phyloP scores from a whole-genome alignment of 1,140 invertebrate genomes.

The Leptinotarsa defecta region DNA sequence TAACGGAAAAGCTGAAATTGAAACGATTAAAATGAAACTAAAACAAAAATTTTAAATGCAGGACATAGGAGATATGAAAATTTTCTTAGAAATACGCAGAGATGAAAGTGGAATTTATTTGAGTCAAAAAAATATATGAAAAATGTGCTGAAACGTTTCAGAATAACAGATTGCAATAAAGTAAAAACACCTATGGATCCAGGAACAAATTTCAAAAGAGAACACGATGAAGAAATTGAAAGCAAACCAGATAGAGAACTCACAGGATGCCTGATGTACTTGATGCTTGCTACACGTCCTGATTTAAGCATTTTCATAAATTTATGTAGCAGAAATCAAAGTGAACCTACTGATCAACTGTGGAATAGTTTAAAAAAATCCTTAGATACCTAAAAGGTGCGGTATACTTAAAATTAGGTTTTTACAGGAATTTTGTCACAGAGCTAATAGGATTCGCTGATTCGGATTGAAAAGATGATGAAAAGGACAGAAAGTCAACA shows the following conservation, averaged over 20 bases:
- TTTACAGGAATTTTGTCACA: slow-evolving; percentile 36
- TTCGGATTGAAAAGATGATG: too few species aligned
- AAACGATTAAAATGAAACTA: not conserved
- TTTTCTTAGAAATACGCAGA: not conserved
- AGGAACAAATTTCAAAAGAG: too few species aligned
- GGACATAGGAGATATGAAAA: not conserved
- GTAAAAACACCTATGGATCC: too few species aligned
- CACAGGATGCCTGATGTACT: slow-evolving; percentile 54
- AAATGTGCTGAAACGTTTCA: too few species aligned
- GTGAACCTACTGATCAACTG: not conserved
- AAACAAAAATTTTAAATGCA: not conserved
- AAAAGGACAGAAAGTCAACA: too few species aligned
- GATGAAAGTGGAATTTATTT: not conserved
- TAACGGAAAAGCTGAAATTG: too few species aligned
- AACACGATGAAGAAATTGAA: not conserved
- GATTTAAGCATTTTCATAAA: not conserved
- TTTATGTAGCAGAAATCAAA: not conserved
- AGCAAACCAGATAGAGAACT: not conserved
- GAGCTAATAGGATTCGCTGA: slow-evolving; percentile 41
- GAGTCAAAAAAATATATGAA: not conserved
- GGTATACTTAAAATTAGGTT: slow-evolving; percentile 46
- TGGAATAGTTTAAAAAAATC: slow-evolving; percentile 44
- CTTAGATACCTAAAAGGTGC: slow-evolving; percentile 51
- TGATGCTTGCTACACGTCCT: slow-evolving; percentile 42
- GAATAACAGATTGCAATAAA: too few species aligned